Evolutionary conservation across 2,888 invertebrate species (phyloP), one percentile per base, ranked within the genome.

Genomic region (Brachypalpus laphriformis): DNA sequence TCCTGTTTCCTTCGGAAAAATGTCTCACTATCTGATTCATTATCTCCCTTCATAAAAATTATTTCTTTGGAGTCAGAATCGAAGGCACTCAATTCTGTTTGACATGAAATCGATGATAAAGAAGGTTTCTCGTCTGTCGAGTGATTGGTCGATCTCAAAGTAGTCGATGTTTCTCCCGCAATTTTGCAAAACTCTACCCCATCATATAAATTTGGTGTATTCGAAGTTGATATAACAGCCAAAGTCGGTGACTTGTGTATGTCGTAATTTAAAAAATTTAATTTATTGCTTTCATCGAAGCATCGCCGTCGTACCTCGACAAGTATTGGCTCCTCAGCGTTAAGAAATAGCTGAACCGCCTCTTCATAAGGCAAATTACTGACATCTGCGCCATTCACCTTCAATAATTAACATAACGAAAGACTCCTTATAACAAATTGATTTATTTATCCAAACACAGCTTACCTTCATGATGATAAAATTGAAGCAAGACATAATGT

Each of bases 381-480:
- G 87, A 93, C 93, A 91, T 93, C 93, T 88, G 92, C 92, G 83
- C 93, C 93, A 89, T 93, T 93, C 81, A 93, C 93, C 93, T 93
- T 74, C 31, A 5, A 45, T 2, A 16, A n/a, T 31, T 7, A 66
- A 66, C 8, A 42, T n/a, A 42, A n/a, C n/a, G n/a, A n/a, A n/a
- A n/a, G n/a, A n/a, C n/a, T n/a, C n/a, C n/a, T n/a, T n/a, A n/a
- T n/a, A n/a, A n/a, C n/a, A n/a, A n/a, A 54, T 49, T 22, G 42
- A 20, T 22, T 4, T 6, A 8, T 16, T 31, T 16, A 2, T 14
- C 18, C 20, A n/a, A n/a, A 14, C 20, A 2, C 25, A 11, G 14
- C 34, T 66, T 80, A 80, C 83, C 68, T 83, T 83, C 72, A 83
- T 74, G 2, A 83, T 83, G 61, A 83, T 80, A 9, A 83, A 83